Base-by-base conservation (phyloP, 2,888 invertebrate species). In the Pollenia labialis region DNA sequence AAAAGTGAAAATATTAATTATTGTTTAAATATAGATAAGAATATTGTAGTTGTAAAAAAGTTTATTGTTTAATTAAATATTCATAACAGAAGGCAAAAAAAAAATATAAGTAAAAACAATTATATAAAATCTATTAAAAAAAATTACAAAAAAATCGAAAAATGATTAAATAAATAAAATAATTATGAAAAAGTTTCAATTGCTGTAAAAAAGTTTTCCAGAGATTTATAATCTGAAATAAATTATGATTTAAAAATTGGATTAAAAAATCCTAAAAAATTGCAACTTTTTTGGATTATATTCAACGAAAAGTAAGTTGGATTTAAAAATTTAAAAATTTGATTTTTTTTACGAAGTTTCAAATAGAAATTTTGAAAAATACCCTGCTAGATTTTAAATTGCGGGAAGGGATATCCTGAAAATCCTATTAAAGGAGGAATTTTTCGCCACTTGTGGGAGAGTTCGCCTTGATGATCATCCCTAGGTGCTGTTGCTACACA, bases 1-100 rank as follows among this genome's bases (percentile, higher is more conserved):
- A 54, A 75, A 68, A 79, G 32, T 58, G 44, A 84, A 84, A 60
- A 69, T 69, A 56, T 56, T 77, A 71, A 64, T 64, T 77, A 56
- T 77, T 60, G 42, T 83, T 14, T 71, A 54, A 62, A 64, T 64
- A 69, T 48, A 69, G 69, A 76, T 76, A 82, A 82, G 48, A 48
- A 44, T 50, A 56, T 56, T 81, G 11, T 42, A 74, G 54, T 66
- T 74, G 46, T 48, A n/a, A 60, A 42, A 54, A 62, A 48, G 46
- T 18, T 62, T 52, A 44, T 11, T 44, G 40, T 80, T 72, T 16
- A 62, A 58, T 74, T 81, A 8, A 40, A 48, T 64, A 72, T 68
- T 40, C 14, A 64, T 23, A 48, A 74, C 50, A 68, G 23, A 52
- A 48, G 14, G 32, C 14, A 50, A 56, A 48, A 54, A 14, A 18